These are phyloP conservation scores for Lasioglossum oenotherae DNA, from an alignment of 2,888 invertebrate genomes.

Conservation along the genomic window DNA sequence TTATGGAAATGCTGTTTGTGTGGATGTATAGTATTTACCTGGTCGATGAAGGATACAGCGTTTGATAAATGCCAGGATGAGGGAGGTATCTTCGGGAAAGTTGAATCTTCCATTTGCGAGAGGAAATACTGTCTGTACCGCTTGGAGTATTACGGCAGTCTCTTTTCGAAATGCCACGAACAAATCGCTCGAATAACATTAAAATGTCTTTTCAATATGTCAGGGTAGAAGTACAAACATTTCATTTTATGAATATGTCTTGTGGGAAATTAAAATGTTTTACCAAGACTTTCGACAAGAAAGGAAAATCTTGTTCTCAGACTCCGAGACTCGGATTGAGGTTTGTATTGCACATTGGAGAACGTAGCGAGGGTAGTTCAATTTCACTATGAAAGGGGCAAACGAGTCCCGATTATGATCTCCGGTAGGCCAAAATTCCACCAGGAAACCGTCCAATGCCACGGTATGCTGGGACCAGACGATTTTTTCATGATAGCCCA, in stretches of 20 bases:
- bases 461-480: not conserved
- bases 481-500: slow-evolving; percentile 14
- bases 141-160: not conserved
- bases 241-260: not conserved
- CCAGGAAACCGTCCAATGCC: not conserved
- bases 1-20: slow-evolving; percentile 43
- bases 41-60: not conserved
- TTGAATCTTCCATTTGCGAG: slow-evolving; percentile 19
- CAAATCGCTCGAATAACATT: not conserved
- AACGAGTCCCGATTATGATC: slow-evolving; percentile 24
- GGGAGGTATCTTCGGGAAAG: not conserved
- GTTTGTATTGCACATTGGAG: not conserved
- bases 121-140: not conserved
- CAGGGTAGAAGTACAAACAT: not conserved
- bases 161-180: not conserved
- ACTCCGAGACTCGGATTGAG: not conserved
- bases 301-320: too few relatives aligned
- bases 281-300: too few relatives aligned
- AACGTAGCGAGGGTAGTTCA: not conserved
- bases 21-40: slow-evolving; percentile 20
- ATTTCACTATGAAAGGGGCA: not conserved
- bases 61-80: slow-evolving; percentile 23
- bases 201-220: not conserved
- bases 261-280: not conserved
- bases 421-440: not conserved